Evolutionary conservation across 1,140 invertebrate species (phyloP), one percentile per base, ranked within the genome.

Genomic region (Drosophila pachea): DNA sequence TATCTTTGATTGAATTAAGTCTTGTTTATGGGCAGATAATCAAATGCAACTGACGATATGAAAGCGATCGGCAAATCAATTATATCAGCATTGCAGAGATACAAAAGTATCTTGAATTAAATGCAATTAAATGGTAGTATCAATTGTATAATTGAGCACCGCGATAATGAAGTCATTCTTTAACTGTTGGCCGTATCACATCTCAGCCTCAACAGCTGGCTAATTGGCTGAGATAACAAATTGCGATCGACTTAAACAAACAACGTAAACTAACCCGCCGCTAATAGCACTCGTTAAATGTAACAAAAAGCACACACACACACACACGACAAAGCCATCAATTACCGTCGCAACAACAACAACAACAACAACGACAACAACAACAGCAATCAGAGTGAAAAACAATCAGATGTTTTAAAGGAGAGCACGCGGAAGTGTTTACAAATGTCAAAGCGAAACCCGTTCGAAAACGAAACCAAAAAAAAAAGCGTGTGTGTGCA

Each of bases 251-350:
- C 7, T 4, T 16, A 7, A 33, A 12, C 54, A 33, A 32, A 38
- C 49, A 47, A 49, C 40, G 60, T 43, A 66, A 71, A 83, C 74
- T 75, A 76, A 66, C 67, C 55, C 61, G 68, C 68, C 67, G 68
- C 68, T 84, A 83, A 83, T 83, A 84, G 68, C 79, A 63, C 65
- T 86, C 76, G 84, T 86, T 84, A 84, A 84, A 76, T 68, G 63
- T 61, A 76, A 48, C 62, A 65, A 79, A 49, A 74, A 49, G 60
- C 40, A 33, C 32, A 40, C 42, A 68, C 49, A 69, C 40, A 65
- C 43, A 32, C 32, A 38, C 42, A 67, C n/a, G n/a, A n/a, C n/a
- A n/a, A n/a, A n/a, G n/a, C n/a, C n/a, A n/a, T n/a, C n/a, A n/a
- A n/a, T n/a, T n/a, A n/a, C n/a, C n/a, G n/a, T n/a, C n/a, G 36